A percentile compares a stretch with the other conserved stretches of the same genome.
phyloP scores from a whole-genome alignment of 2,113 vertebrate species.

The Stegastes partitus region DNA sequence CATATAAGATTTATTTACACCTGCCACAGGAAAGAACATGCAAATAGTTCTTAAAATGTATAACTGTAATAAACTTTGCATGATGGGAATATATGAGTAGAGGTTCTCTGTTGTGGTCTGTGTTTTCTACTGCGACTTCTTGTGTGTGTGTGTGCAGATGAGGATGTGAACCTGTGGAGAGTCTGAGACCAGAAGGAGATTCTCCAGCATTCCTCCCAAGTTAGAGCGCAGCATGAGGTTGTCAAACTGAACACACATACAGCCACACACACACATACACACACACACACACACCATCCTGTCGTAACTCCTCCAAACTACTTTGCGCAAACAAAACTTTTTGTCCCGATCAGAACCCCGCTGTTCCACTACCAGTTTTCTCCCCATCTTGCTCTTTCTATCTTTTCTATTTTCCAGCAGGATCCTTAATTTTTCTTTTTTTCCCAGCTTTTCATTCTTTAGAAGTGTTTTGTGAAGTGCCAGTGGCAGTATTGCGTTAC shows the following conservation, averaged over 20 bases:
- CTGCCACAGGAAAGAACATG: background rate
- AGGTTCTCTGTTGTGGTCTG: slow-evolving; percentile 1
- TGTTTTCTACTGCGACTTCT: background rate
- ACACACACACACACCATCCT: slow-evolving; percentile 40
- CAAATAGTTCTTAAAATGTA: background rate
- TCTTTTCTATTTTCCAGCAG: slow-evolving; percentile 29
- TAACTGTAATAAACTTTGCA: background rate
- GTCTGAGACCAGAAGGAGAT: slow-evolving; percentile 49
- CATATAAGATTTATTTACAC: background rate
- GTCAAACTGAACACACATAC: slow-evolving; percentile 36
- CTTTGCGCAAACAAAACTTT: slow-evolving; percentile 39
- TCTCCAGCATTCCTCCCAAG: slow-evolving; percentile 74
- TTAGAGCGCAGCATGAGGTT: slow-evolving; percentile 71
- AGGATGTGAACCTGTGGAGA: slow-evolving; percentile 37
- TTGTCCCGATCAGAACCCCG: slow-evolving; percentile 47
- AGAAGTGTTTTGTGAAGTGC: slow-evolving; percentile 12
- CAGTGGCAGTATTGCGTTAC: slow-evolving; percentile 24
- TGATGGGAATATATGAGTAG: background rate
- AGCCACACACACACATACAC: slow-evolving; percentile 31
- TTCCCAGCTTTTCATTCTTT: slow-evolving; percentile 9
- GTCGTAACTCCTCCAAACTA: slow-evolving; percentile 35
- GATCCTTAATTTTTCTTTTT: slow-evolving; percentile 37
- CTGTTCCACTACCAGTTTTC: slow-evolving; percentile 21
- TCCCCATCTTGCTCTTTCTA: slow-evolving; percentile 4
- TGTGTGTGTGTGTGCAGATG: slow-evolving; percentile 2